phyloP scores from a whole-genome alignment of 2,113 vertebrate genomes.

The Dissostichus mawsoni region DNA sequence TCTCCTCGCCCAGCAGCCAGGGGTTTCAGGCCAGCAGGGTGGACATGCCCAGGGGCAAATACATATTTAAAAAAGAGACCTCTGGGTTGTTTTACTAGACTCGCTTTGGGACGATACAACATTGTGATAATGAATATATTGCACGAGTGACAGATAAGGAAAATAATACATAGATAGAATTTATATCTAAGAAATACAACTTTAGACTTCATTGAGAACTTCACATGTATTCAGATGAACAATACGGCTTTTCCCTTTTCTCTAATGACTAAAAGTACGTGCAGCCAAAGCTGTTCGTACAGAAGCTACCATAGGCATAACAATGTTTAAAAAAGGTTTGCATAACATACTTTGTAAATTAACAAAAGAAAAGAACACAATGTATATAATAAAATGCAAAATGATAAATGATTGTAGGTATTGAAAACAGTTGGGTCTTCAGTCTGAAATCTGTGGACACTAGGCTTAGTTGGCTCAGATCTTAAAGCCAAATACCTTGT shows the following conservation, averaged over 20 bases:
- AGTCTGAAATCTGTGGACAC: neutral
- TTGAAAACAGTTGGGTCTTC: too few species aligned
- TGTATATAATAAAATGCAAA: too few species aligned
- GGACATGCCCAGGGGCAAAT: slow-evolving; percentile 51
- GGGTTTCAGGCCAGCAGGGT: slow-evolving; percentile 27
- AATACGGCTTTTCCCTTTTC: neutral
- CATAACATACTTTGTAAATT: too few species aligned
- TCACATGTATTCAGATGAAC: too few species aligned
- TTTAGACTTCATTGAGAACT: too few species aligned
- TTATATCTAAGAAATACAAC: neutral
- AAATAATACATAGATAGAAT: neutral
- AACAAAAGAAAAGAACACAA: too few species aligned
- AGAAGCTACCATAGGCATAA: neutral
- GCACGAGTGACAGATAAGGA: neutral
- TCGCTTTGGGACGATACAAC: slow-evolving; percentile 1
- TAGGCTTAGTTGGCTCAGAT: neutral
- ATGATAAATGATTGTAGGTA: too few species aligned
- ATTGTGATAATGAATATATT: neutral
- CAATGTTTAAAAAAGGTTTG: too few species aligned
- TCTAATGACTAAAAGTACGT: neutral
- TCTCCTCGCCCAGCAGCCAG: slow-evolving; percentile 27
- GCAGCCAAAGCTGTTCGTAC: neutral
- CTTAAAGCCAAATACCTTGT: neutral
- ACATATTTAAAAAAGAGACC: slow-evolving; percentile 60
- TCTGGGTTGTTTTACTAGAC: slow-evolving; percentile 36